Percentiles rank a stretch among this genome's conserved stretches.
These are phyloP conservation scores for Tipula helvola DNA, from an alignment of 2,888 invertebrate species.

Conservation along the genomic window DNA sequence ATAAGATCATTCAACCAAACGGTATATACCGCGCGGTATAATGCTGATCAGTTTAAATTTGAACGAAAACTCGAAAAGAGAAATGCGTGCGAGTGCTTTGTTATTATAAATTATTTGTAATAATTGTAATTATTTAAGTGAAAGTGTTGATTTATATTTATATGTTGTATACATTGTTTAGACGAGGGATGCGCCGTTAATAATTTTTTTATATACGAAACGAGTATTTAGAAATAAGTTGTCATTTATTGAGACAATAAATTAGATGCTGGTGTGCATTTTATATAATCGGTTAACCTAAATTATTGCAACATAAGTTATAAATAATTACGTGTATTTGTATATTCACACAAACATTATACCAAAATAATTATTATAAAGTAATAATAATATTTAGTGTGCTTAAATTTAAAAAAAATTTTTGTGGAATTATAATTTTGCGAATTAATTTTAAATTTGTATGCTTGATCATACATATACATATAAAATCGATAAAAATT, in stretches of 20 bases:
- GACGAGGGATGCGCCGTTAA: background rate
- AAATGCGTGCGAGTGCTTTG: background rate
- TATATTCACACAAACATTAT: background rate
- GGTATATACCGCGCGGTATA: background rate
- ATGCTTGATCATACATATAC: no score
- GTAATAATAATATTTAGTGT: background rate
- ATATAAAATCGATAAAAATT: no score
- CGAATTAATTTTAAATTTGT: no score
- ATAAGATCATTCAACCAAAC: background rate
- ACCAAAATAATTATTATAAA: background rate
- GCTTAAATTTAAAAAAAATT: background rate
- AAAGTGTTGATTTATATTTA: no score
- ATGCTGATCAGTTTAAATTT: background rate
- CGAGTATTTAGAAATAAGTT: background rate
- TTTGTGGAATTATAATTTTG: background rate
- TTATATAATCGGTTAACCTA: background rate
- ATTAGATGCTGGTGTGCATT: background rate
- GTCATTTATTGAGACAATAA: no score
- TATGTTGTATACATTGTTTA: no score
- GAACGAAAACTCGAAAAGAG: background rate
- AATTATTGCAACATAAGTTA: background rate
- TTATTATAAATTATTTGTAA: background rate
- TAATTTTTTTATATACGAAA: background rate
- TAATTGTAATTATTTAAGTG: background rate
- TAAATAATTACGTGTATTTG: background rate